These are phyloP conservation scores for Enteromius paludinosus DNA, from an alignment of 2,797 vertebrate species.

Conservation along the genomic window DNA sequence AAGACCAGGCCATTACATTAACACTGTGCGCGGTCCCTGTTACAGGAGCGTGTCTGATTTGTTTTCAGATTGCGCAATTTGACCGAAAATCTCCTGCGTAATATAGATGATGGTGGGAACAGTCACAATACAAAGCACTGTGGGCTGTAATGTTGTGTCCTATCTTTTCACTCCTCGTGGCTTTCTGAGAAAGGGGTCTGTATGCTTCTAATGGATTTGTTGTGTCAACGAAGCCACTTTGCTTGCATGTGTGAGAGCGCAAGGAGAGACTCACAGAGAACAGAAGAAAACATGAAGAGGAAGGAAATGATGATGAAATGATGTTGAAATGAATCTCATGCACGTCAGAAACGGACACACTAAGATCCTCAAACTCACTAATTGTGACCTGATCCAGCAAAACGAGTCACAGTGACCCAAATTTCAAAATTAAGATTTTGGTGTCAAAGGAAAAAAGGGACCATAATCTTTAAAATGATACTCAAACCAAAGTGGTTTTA, in stretches of 20 bases:
- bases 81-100: neutral
- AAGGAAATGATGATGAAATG: slow-evolving; percentile 21
- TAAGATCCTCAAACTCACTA: neutral
- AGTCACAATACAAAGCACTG: neutral
- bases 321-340: neutral
- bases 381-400: neutral
- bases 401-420: too few relatives aligned
- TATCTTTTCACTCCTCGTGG: slow-evolving; percentile 13
- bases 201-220: slow-evolving; percentile 8
- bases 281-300: slow-evolving; percentile 12
- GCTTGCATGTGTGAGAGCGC: neutral
- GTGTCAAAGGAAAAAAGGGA: too few relatives aligned
- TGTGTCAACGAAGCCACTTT: slow-evolving; percentile 13
- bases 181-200: neutral
- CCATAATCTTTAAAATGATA: too few relatives aligned
- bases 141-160: neutral
- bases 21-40: neutral
- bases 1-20: neutral
- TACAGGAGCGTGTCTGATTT: neutral
- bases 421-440: too few relatives aligned
- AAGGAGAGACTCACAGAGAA: neutral
- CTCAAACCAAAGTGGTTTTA: too few relatives aligned
- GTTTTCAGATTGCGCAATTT: neutral
- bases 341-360: neutral
- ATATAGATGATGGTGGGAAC: neutral